Evolutionary conservation across 2,797 vertebrate genomes (phyloP).

Genomic region (Podarcis lilfordi): DNA sequence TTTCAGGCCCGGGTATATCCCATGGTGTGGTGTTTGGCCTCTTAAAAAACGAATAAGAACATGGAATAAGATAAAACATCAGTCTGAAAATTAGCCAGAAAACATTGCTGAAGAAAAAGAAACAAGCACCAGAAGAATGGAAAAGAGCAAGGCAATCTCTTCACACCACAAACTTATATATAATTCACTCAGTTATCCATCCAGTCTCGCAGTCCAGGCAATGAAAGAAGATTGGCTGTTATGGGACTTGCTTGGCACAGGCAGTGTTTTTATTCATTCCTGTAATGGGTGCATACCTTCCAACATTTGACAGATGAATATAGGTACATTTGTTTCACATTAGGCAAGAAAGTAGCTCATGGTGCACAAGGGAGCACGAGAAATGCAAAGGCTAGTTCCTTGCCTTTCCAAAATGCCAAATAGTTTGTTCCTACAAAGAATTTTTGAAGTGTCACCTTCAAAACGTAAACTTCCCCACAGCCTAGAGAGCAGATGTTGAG

Average conservation of each 20-base stretch:
- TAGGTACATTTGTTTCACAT: conserved; percentile 29
- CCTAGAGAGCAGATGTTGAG: neutral
- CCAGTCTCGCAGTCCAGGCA: neutral
- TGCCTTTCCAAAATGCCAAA: conserved; percentile 7
- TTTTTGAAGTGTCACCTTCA: conserved; percentile 6
- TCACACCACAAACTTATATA: conserved; percentile 15
- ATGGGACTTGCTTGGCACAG: conserved; percentile 18
- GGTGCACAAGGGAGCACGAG: neutral
- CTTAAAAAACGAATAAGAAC: neutral
- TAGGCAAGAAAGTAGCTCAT: conserved; percentile 22
- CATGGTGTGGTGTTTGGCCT: neutral
- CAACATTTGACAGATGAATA: conserved; percentile 28
- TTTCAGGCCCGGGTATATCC: neutral
- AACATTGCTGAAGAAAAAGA: conserved; percentile 3
- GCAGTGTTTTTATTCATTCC: conserved; percentile 25
- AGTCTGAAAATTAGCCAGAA: conserved; percentile 26
- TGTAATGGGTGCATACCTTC: conserved; percentile 17
- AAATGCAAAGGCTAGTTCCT: neutral
- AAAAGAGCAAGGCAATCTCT: conserved; percentile 23
- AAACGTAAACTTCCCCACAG: conserved; percentile 4
- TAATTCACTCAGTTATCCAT: conserved; percentile 21
- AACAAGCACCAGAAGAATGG: conserved; percentile 9
- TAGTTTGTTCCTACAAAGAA: neutral
- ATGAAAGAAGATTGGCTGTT: conserved; percentile 32
- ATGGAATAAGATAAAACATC: conserved; percentile 16